phyloP scores from a whole-genome alignment of 2,888 invertebrate species.

The Aphidius colemani region DNA sequence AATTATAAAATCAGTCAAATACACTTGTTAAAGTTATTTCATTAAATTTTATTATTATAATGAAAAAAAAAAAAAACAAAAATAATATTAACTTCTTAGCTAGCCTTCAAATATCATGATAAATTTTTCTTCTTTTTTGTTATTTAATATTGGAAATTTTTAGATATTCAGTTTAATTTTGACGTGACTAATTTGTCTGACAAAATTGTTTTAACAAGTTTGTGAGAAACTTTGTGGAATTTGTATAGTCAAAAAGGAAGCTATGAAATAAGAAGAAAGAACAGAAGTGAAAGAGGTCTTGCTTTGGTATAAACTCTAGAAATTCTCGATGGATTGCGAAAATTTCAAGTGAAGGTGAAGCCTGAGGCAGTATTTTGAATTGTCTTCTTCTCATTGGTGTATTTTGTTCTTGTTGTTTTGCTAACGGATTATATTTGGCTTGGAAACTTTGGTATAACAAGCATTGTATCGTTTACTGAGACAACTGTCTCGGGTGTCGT shows the following conservation, averaged over 20 bases:
- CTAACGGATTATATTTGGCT: slow-evolving; percentile 15
- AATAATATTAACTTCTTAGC: too few relatives aligned
- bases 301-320: slow-evolving; percentile 27
- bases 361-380: slow-evolving; percentile 17
- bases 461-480: slow-evolving; percentile 23
- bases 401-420: slow-evolving; percentile 23
- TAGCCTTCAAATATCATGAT: too few relatives aligned
- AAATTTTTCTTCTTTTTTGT: too few relatives aligned
- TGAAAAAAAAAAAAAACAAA: slow-evolving; percentile 3
- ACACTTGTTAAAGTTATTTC: background rate
- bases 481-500: slow-evolving; percentile 18
- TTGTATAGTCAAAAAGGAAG: slow-evolving; percentile 13
- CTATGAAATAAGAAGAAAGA: background rate
- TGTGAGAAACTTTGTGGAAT: slow-evolving; percentile 21
- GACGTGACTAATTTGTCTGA: slow-evolving; percentile 20
- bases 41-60: slow-evolving; percentile 1
- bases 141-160: too few relatives aligned
- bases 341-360: slow-evolving; percentile 7
- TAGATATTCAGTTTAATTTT: slow-evolving; percentile 20
- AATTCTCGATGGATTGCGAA: slow-evolving; percentile 2
- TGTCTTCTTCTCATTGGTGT: slow-evolving; percentile 21
- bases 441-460: slow-evolving; percentile 20
- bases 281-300: background rate
- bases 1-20: background rate
- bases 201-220: slow-evolving; percentile 16